phyloP scores from a whole-genome alignment of 2,797 vertebrate genomes.

The Lepus oiostolus region DNA sequence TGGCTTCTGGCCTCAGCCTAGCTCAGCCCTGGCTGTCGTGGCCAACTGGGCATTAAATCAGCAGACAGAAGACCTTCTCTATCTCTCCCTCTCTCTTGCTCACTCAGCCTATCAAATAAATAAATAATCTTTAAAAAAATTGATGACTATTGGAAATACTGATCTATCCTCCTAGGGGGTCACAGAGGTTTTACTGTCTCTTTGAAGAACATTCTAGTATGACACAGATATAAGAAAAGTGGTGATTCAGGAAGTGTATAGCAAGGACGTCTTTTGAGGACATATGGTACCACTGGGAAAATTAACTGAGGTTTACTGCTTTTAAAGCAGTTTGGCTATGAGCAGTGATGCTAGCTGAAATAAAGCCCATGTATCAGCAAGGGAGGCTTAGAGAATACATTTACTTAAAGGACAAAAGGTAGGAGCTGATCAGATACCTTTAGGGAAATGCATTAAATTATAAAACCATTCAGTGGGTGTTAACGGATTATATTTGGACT shows the following conservation, averaged over 20 bases:
- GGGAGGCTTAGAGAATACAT: neutral
- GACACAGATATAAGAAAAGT: neutral
- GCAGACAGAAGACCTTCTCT: too few species aligned
- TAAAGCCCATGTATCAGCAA: fast-evolving
- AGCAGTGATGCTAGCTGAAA: neutral
- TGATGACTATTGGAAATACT: neutral
- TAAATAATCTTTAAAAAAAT: neutral
- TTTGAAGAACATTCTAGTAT: neutral
- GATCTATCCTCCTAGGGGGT: neutral
- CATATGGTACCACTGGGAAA: neutral
- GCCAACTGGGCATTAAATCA: too few species aligned
- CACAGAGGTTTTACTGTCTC: neutral
- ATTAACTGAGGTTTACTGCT: neutral
- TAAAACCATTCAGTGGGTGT: neutral
- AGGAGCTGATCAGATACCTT: neutral
- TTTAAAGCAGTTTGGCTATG: neutral
- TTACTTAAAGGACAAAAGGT: neutral
- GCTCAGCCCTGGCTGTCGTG: too few species aligned
- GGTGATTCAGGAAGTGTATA: neutral
- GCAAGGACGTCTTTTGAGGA: neutral
- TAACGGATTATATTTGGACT: neutral
- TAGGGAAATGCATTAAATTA: neutral
- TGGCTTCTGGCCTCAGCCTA: too few species aligned
- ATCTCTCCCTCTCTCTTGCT: too few species aligned
- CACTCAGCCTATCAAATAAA: too few species aligned